These are phyloP conservation scores for Erebia palarica DNA, from an alignment of 2,888 invertebrate genomes.

Conservation along the genomic window DNA sequence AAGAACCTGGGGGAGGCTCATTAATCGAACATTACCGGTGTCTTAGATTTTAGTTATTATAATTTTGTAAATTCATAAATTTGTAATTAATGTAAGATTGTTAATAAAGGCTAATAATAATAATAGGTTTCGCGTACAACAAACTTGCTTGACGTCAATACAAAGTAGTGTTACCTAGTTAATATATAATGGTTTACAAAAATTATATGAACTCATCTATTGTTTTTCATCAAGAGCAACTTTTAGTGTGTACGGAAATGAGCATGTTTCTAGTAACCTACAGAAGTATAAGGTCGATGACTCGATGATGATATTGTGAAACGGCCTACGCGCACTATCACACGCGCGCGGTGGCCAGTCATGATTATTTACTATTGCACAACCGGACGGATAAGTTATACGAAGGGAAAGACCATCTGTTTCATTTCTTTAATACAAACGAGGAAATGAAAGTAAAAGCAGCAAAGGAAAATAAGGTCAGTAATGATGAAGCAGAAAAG, in stretches of 20 bases:
- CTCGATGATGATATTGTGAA: constrained; percentile 55
- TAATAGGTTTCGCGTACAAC: not conserved
- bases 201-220: constrained; percentile 3
- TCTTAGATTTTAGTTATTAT: no score
- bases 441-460: constrained; percentile 8
- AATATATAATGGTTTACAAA: no score
- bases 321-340: constrained; percentile 49
- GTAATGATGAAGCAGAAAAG: not conserved
- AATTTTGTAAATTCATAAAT: no score
- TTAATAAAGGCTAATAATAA: no score
- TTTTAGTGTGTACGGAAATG: constrained; percentile 45
- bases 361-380: constrained; percentile 39
- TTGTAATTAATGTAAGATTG: no score
- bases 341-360: constrained; percentile 39
- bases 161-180: not conserved
- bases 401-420: constrained; percentile 23
- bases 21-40: no score
- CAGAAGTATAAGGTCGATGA: constrained; percentile 58
- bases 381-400: constrained; percentile 28
- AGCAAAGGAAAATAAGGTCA: constrained; percentile 2
- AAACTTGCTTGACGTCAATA: constrained; percentile 1
- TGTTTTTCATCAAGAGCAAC: constrained; percentile 30
- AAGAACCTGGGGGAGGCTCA: no score
- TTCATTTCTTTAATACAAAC: not conserved
- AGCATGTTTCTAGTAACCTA: constrained; percentile 49